A percentile compares a stretch with the other conserved stretches of the same genome.
Evolutionary conservation across 2,888 invertebrate species (phyloP).

Genomic region (Apotomis turbidana): DNA sequence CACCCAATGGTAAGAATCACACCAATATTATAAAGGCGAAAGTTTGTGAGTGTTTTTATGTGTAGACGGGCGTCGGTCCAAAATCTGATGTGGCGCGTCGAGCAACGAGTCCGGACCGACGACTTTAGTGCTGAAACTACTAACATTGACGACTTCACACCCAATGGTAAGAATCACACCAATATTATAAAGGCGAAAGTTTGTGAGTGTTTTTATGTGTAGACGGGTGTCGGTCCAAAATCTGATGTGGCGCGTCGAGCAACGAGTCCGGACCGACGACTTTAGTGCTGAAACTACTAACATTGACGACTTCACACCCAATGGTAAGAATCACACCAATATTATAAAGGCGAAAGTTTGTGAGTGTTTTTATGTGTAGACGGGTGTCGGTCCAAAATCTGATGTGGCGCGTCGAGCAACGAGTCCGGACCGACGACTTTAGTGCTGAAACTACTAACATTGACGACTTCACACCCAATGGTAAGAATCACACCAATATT

Average conservation of each 20-base stretch:
- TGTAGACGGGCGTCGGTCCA: slow-evolving; percentile 89
- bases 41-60: too few relatives aligned
- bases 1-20: slow-evolving; percentile 90
- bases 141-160: slow-evolving; percentile 92
- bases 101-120: slow-evolving; percentile 93
- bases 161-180: slow-evolving; percentile 87
- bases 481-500: slow-evolving; percentile 73
- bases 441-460: slow-evolving; percentile 92
- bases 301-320: slow-evolving; percentile 94
- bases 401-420: slow-evolving; percentile 90
- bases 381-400: slow-evolving; percentile 92
- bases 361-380: slow-evolving; percentile 43
- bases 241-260: slow-evolving; percentile 89
- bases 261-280: slow-evolving; percentile 94
- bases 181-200: too few relatives aligned
- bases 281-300: slow-evolving; percentile 91
- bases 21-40: too few relatives aligned
- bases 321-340: slow-evolving; percentile 84
- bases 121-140: slow-evolving; percentile 93
- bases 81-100: slow-evolving; percentile 89
- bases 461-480: slow-evolving; percentile 95
- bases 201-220: too few relatives aligned
- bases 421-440: slow-evolving; percentile 93
- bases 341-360: too few relatives aligned
- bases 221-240: slow-evolving; percentile 91